phyloP scores from a whole-genome alignment of 1,140 invertebrate species.

The Plodia interpunctella region DNA sequence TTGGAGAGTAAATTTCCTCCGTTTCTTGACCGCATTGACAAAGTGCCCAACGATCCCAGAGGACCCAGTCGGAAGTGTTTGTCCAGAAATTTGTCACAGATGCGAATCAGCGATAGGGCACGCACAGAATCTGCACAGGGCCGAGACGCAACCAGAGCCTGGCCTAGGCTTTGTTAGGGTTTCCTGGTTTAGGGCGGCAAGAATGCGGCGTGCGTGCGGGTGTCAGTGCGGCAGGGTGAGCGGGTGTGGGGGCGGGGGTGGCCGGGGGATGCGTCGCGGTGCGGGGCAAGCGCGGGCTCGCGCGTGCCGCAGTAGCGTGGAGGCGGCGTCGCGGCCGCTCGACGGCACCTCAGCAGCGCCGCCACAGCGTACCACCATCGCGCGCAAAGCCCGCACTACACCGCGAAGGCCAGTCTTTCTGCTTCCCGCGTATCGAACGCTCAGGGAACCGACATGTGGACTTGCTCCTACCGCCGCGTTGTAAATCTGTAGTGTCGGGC shows the following conservation, averaged over 20 bases:
- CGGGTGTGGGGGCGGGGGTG: constrained; percentile 25
- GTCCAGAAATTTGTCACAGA: neutral
- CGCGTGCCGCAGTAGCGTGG: constrained; percentile 69
- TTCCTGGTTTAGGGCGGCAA: constrained; percentile 42
- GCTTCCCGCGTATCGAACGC: constrained; percentile 28
- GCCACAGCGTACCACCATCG: constrained; percentile 33
- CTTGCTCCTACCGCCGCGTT: constrained; percentile 5
- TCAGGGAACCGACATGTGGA: constrained; percentile 8
- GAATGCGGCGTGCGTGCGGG: constrained; percentile 70
- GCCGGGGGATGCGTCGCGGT: constrained; percentile 41
- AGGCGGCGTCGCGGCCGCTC: constrained; percentile 57
- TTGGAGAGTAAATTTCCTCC: no score
- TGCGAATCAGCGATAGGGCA: constrained; percentile 14
- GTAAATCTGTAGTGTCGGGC: constrained; percentile 7
- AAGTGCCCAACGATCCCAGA: no score
- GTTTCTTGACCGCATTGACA: no score
- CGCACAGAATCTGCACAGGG: constrained; percentile 11
- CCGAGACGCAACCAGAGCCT: constrained; percentile 18
- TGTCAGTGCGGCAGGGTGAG: constrained; percentile 28
- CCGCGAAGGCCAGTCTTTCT: constrained; percentile 21
- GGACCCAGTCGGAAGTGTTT: neutral
- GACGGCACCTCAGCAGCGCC: constrained; percentile 29
- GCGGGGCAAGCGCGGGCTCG: constrained; percentile 35
- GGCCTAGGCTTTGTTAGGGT: constrained; percentile 54
- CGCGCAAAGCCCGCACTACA: constrained; percentile 15